phyloP scores from a whole-genome alignment of 2,113 vertebrate species.

The Geococcyx californianus region DNA sequence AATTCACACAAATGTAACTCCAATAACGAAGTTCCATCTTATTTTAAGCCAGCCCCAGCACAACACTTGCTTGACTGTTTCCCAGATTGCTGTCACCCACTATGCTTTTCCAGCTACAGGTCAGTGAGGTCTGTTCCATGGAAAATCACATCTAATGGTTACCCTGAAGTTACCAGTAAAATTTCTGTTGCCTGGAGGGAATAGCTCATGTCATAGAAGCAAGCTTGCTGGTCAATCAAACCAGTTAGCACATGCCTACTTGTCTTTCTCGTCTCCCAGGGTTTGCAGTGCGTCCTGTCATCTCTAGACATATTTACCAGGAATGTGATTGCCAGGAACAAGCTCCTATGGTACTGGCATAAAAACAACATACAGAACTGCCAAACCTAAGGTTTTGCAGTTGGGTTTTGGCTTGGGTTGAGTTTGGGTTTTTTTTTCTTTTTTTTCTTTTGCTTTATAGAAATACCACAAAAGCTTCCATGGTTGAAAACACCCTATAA shows the following conservation, averaged over 20 bases:
- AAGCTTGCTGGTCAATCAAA: neutral
- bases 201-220: neutral
- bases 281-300: neutral
- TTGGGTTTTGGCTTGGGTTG: too few species aligned
- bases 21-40: neutral
- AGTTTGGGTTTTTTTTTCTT: too few species aligned
- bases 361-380: neutral
- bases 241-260: neutral
- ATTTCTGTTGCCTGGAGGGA: neutral
- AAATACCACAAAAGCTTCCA: neutral
- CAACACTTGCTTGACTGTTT: neutral
- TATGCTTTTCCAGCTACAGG: neutral
- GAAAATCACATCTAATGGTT: neutral
- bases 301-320: neutral
- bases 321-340: neutral
- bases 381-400: neutral
- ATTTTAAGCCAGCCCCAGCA: neutral
- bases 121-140: neutral
- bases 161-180: neutral
- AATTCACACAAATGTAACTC: neutral
- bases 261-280: neutral
- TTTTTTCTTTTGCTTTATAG: neutral
- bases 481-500: neutral
- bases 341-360: neutral
- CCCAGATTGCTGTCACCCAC: neutral